Evolutionary conservation across 1,140 invertebrate genomes (phyloP).

Genomic region (Microplitis mediator): DNA sequence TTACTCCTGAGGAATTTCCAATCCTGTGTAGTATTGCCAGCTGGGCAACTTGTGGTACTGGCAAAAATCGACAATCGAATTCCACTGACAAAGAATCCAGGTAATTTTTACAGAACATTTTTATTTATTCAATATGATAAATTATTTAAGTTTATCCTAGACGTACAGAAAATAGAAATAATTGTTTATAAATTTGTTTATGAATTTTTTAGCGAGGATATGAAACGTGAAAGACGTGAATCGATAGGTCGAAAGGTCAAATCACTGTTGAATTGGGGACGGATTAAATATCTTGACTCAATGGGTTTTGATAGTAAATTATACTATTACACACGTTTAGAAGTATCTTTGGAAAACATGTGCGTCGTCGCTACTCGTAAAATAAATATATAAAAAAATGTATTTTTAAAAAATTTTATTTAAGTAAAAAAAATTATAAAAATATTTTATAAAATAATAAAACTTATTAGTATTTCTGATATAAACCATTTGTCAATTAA

Average conservation of each 20-base stretch:
- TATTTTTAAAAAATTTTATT: slow-evolving; percentile 2
- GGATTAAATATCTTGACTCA: slow-evolving; percentile 68
- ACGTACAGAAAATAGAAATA: slow-evolving; percentile 31
- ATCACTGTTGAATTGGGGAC: slow-evolving; percentile 75
- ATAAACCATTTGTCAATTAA: too few species aligned
- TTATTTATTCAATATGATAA: not conserved
- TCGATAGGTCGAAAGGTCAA: slow-evolving; percentile 75
- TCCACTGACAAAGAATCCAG: not conserved
- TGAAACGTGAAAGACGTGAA: slow-evolving; percentile 61
- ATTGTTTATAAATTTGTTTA: slow-evolving; percentile 36
- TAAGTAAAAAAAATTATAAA: not conserved
- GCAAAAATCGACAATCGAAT: slow-evolving; percentile 36
- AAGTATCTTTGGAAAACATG: slow-evolving; percentile 78
- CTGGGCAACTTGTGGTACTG: slow-evolving; percentile 82
- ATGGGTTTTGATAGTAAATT: slow-evolving; percentile 68
- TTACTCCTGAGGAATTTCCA: slow-evolving; percentile 72
- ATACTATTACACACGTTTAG: slow-evolving; percentile 68
- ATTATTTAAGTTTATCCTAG: not conserved
- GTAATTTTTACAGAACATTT: not conserved
- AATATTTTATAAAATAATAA: too few species aligned
- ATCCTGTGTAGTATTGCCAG: slow-evolving; percentile 79
- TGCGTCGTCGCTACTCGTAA: slow-evolving; percentile 68
- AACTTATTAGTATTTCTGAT: too few species aligned
- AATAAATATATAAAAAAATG: not conserved
- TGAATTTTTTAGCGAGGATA: slow-evolving; percentile 25